phyloP scores from a whole-genome alignment of 2,113 vertebrate genomes.

The Cinclus mexicanus region DNA sequence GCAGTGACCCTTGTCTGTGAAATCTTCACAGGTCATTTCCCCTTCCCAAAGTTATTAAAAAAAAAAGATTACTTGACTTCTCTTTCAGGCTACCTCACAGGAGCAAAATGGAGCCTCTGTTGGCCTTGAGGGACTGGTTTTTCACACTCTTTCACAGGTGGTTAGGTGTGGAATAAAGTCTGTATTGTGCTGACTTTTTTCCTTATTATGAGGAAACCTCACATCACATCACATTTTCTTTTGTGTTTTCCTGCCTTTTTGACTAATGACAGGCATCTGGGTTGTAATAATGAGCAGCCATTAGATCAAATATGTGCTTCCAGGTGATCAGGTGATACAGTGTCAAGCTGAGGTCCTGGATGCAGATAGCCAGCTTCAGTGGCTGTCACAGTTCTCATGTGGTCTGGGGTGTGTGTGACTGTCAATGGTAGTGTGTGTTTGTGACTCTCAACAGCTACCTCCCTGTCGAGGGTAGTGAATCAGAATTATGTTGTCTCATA shows the following conservation, averaged over 20 bases:
- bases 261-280: not conserved
- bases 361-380: not conserved
- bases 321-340: not conserved
- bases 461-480: not conserved
- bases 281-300: not conserved
- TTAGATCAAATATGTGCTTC: not conserved
- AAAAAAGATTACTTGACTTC: not conserved
- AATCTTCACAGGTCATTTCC: conserved; percentile 43
- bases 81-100: not conserved
- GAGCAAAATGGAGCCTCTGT: not conserved
- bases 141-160: not conserved
- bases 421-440: not conserved
- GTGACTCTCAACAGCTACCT: not conserved
- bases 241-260: not conserved
- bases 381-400: not conserved
- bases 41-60: not conserved
- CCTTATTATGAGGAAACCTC: not conserved
- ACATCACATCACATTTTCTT: not conserved
- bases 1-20: not conserved
- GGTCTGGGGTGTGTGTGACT: no score
- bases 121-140: not conserved
- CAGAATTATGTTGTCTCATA: not conserved
- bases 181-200: not conserved
- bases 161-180: not conserved
- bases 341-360: not conserved